phyloP scores from a whole-genome alignment of 2,113 vertebrate genomes.

The Dromas ardeola region DNA sequence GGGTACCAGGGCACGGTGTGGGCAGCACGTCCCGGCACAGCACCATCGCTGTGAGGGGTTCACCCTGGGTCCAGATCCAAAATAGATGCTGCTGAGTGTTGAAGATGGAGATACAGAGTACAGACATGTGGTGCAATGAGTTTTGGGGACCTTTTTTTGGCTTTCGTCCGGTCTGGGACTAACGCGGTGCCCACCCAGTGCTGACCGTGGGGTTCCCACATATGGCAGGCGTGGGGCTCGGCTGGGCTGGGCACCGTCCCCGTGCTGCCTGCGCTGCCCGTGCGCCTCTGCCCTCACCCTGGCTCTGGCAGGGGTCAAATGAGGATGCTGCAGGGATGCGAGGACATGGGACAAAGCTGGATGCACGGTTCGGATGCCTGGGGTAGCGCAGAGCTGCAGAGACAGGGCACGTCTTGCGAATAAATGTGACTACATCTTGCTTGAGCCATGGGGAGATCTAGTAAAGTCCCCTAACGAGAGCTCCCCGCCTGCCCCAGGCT shows the following conservation, averaged over 20 bases:
- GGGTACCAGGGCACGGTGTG: neutral
- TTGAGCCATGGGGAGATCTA: neutral
- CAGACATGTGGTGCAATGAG: rapidly evolving
- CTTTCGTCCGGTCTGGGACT: rapidly evolving
- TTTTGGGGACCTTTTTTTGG: neutral
- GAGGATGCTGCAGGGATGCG: neutral
- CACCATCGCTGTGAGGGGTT: neutral
- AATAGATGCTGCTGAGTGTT: rapidly evolving
- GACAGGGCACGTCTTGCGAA: neutral
- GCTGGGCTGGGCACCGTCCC: rapidly evolving
- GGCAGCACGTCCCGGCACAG: neutral
- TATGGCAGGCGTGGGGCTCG: neutral
- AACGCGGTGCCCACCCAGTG: rapidly evolving
- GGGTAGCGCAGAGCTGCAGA: neutral
- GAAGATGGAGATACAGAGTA: rapidly evolving
- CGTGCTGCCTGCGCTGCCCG: neutral
- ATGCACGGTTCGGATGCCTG: rapidly evolving
- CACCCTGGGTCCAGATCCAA: neutral
- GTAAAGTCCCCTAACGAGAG: neutral
- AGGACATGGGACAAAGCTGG: neutral
- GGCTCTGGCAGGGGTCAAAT: neutral
- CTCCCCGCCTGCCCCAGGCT: neutral
- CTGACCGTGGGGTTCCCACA: rapidly evolving
- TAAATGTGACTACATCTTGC: neutral
- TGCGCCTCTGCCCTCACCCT: neutral